These are phyloP conservation scores for Temnopleurus reevesii DNA, from an alignment of 53 echinoderm and acorn worm species.

Conservation along the genomic window DNA sequence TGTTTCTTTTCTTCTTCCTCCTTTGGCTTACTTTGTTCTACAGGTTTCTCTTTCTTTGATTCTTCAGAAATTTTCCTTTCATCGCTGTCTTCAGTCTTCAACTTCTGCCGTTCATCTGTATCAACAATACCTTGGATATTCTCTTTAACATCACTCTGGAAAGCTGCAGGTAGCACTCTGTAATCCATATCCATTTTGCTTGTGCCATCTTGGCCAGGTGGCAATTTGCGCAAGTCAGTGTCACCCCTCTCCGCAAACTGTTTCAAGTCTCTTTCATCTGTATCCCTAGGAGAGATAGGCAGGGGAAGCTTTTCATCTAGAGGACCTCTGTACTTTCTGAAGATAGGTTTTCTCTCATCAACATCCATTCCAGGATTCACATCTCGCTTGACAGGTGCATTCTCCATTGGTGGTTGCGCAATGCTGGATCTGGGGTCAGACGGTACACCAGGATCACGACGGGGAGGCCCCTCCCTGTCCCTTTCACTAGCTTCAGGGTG, in stretches of 20 bases:
- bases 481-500: conserved; percentile 8
- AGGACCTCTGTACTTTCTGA: neutral
- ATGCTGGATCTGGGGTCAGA: conserved; percentile 15
- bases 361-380: conserved; percentile 26
- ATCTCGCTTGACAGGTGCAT: neutral
- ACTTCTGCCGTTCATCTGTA: conserved; percentile 35
- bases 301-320: conserved; percentile 25
- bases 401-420: neutral
- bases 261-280: conserved; percentile 13
- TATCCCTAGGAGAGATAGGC: conserved; percentile 7
- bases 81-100: conserved; percentile 13
- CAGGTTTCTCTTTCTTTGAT: neutral
- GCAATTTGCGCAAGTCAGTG: conserved; percentile 1
- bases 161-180: conserved; percentile 73
- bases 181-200: conserved; percentile 71
- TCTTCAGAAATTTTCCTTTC: neutral
- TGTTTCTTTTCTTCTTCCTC: neutral
- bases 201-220: neutral
- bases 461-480: neutral
- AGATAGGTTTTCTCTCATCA: conserved; percentile 42
- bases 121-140: neutral
- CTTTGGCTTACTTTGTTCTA: neutral
- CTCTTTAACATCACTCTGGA: conserved; percentile 64
- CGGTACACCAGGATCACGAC: neutral
- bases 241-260: conserved; percentile 40